These are phyloP conservation scores for Heliconius sara DNA, from an alignment of 2,888 invertebrate species.

Conservation along the genomic window DNA sequence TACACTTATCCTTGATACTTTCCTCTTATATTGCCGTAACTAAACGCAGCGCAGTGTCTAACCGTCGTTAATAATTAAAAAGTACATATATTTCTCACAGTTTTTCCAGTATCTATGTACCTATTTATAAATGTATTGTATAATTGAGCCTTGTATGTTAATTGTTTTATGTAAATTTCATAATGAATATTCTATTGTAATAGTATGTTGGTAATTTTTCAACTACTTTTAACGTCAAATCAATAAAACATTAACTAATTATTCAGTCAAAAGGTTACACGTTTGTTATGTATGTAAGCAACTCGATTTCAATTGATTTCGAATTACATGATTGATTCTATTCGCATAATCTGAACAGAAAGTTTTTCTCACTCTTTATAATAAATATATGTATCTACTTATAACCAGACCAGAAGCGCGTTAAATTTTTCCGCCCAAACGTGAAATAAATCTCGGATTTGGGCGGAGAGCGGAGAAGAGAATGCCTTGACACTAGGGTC, in stretches of 20 bases:
- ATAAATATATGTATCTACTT: no score
- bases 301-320: not conserved
- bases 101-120: not conserved
- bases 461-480: no score
- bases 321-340: not conserved
- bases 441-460: no score
- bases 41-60: not conserved
- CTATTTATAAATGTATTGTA: slow-evolving; percentile 8
- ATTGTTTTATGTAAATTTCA: slow-evolving; percentile 10
- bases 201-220: slow-evolving; percentile 9
- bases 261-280: slow-evolving; percentile 24
- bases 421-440: no score
- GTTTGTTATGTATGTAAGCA: not conserved
- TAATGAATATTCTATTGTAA: slow-evolving; percentile 18
- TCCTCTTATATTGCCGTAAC: not conserved
- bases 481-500: no score
- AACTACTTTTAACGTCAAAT: slow-evolving; percentile 19
- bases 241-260: slow-evolving; percentile 27
- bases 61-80: not conserved
- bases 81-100: not conserved
- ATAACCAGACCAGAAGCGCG: no score
- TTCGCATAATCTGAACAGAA: not conserved
- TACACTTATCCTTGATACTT: no score
- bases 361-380: not conserved
- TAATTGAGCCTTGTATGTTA: slow-evolving; percentile 7